phyloP scores from a whole-genome alignment of 2,888 invertebrate species.

The Platycheirus albimanus region DNA sequence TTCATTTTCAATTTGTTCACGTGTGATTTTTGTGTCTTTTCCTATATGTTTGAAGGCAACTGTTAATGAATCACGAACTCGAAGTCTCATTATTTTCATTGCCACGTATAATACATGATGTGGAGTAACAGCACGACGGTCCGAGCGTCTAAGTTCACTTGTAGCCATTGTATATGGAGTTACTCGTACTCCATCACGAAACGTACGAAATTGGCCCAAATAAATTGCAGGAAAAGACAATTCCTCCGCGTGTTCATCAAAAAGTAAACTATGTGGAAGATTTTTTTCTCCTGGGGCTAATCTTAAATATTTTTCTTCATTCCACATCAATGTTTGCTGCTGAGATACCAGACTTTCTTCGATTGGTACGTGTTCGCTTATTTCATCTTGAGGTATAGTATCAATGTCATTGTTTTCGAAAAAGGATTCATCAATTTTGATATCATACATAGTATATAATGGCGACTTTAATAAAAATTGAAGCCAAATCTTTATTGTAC shows the following conservation, averaged over 20 bases:
- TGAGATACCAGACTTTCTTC: constrained; percentile 73
- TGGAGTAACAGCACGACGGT: constrained; percentile 78
- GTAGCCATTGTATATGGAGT: constrained; percentile 59
- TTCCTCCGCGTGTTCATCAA: no score
- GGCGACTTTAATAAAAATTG: no score
- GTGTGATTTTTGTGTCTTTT: background rate
- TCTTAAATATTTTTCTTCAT: no score
- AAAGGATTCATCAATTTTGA: no score
- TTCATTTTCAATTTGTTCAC: background rate
- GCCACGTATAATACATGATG: constrained; percentile 74
- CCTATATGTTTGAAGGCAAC: background rate
- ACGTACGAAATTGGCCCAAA: constrained; percentile 77
- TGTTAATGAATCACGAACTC: constrained; percentile 40
- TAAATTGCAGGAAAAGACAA: no score
- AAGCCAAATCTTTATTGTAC: no score
- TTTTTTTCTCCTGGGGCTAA: no score
- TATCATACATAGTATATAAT: no score
- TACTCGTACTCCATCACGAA: constrained; percentile 57
- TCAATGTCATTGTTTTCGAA: no score
- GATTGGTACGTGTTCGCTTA: constrained; percentile 55
- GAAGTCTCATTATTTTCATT: constrained; percentile 79
- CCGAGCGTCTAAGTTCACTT: constrained; percentile 63
- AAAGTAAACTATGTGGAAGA: constrained; percentile 64
- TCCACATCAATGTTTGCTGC: background rate
- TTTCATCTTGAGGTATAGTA: constrained; percentile 75